Base-by-base conservation (phyloP, 2,797 vertebrate species). In the Streptopelia turtur region DNA sequence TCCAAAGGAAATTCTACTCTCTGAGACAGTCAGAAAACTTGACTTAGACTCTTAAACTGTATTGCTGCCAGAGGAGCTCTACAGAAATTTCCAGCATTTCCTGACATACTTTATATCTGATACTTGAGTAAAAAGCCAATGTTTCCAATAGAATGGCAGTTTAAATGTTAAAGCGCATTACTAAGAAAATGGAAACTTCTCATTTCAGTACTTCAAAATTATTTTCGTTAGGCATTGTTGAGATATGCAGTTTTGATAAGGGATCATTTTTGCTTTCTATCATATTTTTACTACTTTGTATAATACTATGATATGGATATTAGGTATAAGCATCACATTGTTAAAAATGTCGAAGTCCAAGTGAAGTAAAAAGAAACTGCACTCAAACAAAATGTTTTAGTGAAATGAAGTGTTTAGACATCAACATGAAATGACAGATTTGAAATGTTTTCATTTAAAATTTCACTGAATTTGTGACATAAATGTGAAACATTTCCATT, bases 401-500 rank as follows among this genome's bases (percentile, higher is more conserved):
- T 72, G 30, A 81, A 87, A 78, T 61, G 2, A 87, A 89, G 6
- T 79, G 28, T 83, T 87, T 91, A 63, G 60, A 66, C 8, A 63
- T 16, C 3, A 2, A 52, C n/a, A 50, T 60, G 9, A 92, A 92
- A 87, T 76, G 27, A 80, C 9, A 85, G 30, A 41, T 81, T 81
- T 93, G 15, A 84, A 93, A 89, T 18, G 11, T 74, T 92, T 93
- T 77, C n/a, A 66, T 7, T 24, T 30, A 93, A 88, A 89, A 80
- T 80, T 35, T 87, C 11, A 69, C 10, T 47, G 64, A 84, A 77
- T 94, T 79, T 45, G 3, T 93, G 49, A 77, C 53, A 90, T 70
- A 90, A 78, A 56, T 66, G 11, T 61, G 30, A 90, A 94, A 94
- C 2, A 70, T 33, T 94, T 84, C 47, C 22, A 37, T 84, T 90